Base-by-base conservation (phyloP, 2,888 invertebrate species). In the Erynnis tages region DNA sequence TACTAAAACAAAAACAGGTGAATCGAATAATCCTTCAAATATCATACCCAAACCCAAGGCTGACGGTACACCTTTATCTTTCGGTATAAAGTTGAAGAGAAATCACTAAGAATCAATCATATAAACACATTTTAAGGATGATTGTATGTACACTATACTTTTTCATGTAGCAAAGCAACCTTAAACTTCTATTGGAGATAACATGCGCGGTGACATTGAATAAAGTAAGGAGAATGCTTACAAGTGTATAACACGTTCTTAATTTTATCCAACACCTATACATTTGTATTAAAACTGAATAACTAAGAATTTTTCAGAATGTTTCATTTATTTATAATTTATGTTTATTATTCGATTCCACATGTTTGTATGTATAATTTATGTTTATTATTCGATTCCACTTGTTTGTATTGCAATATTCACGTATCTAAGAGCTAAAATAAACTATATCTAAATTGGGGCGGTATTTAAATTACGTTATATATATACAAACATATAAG, bases 401-500 rank as follows among this genome's bases (percentile, higher is more conserved):
- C 21, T 21, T 21, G 7, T 32, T 13, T 32, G 6, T 13, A 6
- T 13, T 32, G 1, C 13, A 11, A 6, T 14, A 3, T 23, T 38
- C 14, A 7, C 10, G 4, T 23, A 13, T 7, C 21, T 11, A 19
- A 11, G 21, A 8, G 5, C 14, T 16, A n/a, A 27, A 23, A 25
- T 41, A 16, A 41, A n/a, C n/a, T 16, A 27, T 13, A 23, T 41
- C 14, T 34, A 34, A 41, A 23, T 40, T 41, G 40, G 40, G 40
- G 40, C 40, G 25, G 27, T 27, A 27, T 25, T 13, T 11, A n/a
- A 13, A 21, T 38, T 38, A 14, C 6, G 13, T 23, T 7, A 41
- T 41, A 30, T 41, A 30, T 19, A 19, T 1, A 11, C 29, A 30
- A 16, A 19, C n/a, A 2, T 11, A 30, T 3, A 17, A 8, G 13